Evolutionary conservation across 2,113 vertebrate genomes (phyloP).

Genomic region (Nesospiza acunhae): DNA sequence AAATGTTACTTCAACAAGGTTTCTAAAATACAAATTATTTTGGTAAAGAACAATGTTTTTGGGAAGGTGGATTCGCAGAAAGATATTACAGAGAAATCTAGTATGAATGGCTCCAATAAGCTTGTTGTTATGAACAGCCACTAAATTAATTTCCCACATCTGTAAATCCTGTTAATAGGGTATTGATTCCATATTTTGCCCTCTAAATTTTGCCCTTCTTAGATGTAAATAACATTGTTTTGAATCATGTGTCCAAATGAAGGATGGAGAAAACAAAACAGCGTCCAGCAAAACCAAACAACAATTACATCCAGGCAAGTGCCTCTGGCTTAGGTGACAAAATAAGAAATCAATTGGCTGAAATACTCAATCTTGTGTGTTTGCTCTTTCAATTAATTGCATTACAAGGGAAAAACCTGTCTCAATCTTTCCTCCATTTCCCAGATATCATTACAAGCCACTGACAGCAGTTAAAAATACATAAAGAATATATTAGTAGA

Average conservation of each 20-base stretch:
- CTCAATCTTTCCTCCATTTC: neutral
- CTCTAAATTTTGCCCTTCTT: neutral
- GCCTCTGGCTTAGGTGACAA: neutral
- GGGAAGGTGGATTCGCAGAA: neutral
- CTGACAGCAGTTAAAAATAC: neutral
- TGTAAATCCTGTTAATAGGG: slow-evolving; percentile 8
- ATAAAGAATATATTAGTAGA: neutral
- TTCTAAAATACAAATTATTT: neutral
- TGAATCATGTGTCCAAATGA: neutral
- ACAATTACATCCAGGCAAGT: neutral
- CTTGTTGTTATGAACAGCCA: neutral
- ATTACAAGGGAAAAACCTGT: neutral
- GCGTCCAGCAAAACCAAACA: neutral
- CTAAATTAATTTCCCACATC: neutral
- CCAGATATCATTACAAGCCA: neutral
- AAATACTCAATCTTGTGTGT: neutral
- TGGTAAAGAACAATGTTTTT: neutral
- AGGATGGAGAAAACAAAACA: neutral
- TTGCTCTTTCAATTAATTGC: slow-evolving; percentile 15
- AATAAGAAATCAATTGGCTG: neutral
- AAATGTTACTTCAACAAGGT: neutral
- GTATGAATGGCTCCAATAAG: neutral
- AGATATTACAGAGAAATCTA: neutral
- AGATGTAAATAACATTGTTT: neutral
- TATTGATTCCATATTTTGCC: slow-evolving; percentile 8